These are phyloP conservation scores for Panurus biarmicus DNA, from an alignment of 2,113 vertebrate species.

Conservation along the genomic window DNA sequence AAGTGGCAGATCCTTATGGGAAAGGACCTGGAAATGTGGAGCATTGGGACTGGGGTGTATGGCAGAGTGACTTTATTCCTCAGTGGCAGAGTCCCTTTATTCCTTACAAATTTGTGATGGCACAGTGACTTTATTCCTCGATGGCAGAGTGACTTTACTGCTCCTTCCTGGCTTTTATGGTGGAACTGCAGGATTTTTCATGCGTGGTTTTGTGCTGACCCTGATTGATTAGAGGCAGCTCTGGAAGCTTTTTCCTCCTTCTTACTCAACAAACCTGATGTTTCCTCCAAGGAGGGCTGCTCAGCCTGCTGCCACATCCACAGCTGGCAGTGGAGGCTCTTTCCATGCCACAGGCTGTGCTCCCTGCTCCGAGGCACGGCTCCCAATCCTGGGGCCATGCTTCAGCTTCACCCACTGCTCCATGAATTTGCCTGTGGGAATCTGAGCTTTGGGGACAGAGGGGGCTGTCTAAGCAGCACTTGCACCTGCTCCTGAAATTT, in stretches of 20 bases:
- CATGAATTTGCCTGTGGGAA: rapidly evolving
- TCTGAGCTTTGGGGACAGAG: rapidly evolving
- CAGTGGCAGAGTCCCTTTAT: background rate
- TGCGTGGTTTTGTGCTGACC: background rate
- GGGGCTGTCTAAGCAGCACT: background rate
- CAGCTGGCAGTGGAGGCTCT: background rate
- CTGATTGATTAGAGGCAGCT: background rate
- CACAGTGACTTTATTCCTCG: background rate
- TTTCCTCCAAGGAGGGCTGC: background rate
- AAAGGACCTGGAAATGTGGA: background rate
- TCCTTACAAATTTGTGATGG: background rate
- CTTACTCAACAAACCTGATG: background rate
- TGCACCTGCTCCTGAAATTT: background rate
- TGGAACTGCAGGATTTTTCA: background rate
- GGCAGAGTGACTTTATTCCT: background rate
- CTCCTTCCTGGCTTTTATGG: background rate
- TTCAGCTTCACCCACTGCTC: rapidly evolving
- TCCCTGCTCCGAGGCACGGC: background rate
- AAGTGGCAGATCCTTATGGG: background rate
- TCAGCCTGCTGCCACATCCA: rapidly evolving
- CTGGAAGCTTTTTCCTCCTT: background rate
- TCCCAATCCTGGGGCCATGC: rapidly evolving
- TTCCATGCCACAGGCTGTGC: background rate
- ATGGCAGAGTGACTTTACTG: background rate
- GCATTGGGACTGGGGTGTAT: background rate